phyloP scores from a whole-genome alignment of 2,888 invertebrate species.

The Tricholauxania praeusta region DNA sequence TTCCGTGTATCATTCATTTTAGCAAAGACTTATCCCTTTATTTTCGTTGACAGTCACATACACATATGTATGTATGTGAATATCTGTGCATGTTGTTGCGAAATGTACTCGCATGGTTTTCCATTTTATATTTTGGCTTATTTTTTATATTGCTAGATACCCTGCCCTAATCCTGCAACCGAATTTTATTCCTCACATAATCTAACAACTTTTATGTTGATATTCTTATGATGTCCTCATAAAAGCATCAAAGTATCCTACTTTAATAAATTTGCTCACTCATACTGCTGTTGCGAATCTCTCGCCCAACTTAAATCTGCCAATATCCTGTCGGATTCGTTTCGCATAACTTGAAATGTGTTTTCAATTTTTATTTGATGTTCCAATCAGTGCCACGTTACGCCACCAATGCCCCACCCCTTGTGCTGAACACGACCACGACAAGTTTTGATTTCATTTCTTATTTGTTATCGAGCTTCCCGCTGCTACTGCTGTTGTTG shows the following conservation, averaged over 20 bases:
- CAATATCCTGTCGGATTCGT: conserved; percentile 2
- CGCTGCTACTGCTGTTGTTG: conserved; percentile 3
- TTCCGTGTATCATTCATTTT: too few species aligned
- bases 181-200: too few species aligned
- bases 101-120: too few species aligned
- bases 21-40: too few species aligned
- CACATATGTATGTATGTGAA: too few species aligned
- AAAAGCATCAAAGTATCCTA: conserved; percentile 4
- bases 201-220: background rate
- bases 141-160: too few species aligned
- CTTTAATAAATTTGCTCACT: background rate
- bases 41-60: too few species aligned
- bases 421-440: background rate
- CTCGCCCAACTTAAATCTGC: background rate
- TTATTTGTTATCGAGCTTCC: conserved; percentile 5
- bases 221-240: conserved; percentile 16
- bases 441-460: conserved; percentile 23
- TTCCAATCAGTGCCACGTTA: conserved; percentile 21
- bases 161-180: too few species aligned
- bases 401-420: background rate
- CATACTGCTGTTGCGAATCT: background rate
- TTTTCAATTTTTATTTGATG: conserved; percentile 19
- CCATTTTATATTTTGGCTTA: too few species aligned
- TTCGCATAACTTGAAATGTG: conserved; percentile 22
- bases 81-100: too few species aligned